phyloP scores from a whole-genome alignment of 2,113 vertebrate species.

The Crotophaga sulcirostris region DNA sequence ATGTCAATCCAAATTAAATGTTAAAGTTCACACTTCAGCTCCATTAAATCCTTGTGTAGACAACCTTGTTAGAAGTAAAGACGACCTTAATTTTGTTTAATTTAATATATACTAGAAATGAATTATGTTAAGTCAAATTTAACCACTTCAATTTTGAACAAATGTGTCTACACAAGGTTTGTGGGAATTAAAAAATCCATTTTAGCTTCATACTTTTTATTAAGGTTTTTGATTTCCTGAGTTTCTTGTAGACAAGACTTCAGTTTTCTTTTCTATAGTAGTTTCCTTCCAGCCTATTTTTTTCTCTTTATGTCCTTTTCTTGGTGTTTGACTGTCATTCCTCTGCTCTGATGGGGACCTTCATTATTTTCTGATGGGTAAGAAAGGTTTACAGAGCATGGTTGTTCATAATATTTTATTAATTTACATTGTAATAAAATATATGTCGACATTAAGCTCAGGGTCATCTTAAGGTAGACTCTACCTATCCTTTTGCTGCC shows the following conservation, averaged over 20 bases:
- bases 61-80: slow-evolving; percentile 29
- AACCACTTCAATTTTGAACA: slow-evolving; percentile 23
- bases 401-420: not conserved
- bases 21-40: slow-evolving; percentile 40
- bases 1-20: slow-evolving; percentile 62
- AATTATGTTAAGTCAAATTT: slow-evolving; percentile 43
- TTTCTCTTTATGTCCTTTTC: not conserved
- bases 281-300: not conserved
- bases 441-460: not conserved
- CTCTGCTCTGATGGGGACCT: not conserved
- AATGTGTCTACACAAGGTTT: not conserved
- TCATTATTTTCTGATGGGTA: not conserved
- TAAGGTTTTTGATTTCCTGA: not conserved
- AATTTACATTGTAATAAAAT: not conserved
- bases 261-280: not conserved
- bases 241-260: not conserved
- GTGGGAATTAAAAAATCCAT: not conserved
- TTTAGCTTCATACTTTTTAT: not conserved
- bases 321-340: not conserved
- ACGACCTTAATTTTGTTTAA: slow-evolving; percentile 35
- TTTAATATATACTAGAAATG: slow-evolving; percentile 25
- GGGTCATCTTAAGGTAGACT: not conserved
- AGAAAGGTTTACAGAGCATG: not conserved
- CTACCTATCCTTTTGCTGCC: not conserved
- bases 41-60: slow-evolving; percentile 35